Base-by-base conservation (phyloP, 2,797 vertebrate genomes). In the Brachymystax lenok region DNA sequence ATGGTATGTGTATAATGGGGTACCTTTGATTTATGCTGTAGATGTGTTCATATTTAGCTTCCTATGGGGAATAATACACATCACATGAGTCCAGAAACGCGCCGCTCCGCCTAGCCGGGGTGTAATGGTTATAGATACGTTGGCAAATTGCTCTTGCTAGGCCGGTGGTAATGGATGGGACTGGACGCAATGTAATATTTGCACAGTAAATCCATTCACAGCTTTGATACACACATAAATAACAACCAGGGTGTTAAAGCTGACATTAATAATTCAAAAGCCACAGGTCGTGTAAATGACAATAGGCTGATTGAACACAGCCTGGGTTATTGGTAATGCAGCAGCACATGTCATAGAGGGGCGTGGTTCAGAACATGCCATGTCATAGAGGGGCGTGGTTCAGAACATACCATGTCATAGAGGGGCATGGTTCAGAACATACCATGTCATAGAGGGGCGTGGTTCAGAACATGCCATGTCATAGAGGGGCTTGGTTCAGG, bases 211-310 rank as follows among this genome's bases (percentile, higher is more conserved):
- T 86, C 81, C 0, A 76, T 77, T 89, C 83, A 81, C 88, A 90
- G 90, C 87, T 82, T 71, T 88, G 88, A 85, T 52, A 2, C 51
- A 52, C 13, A 3, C 13, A 52, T 52, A 52, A 52, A 52, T 16
- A 52, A 52, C 13, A 80, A 77, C 79, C 84, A 86, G 86, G 84
- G 84, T 87, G 80, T 82, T 91, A 86, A 90, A 88, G 80, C 77
- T 79, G 76, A 81, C 84, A 86, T 93, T 87, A 88, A 93, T 90
- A 89, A 92, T 91, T 83, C 87, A 91, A 77, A 78, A 85, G 72
- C 85, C 77, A 54, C 72, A 19, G 56, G 71, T 17, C 80, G 68
- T 84, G 50, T 14, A 54, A 82, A 80, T 84, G 54, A 86, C 79
- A 75, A 86, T 74, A 1, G 82, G 84, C 75, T 85, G 83, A 90